Base-by-base conservation (phyloP, 2,797 vertebrate genomes). In the Oryzias dopingdopingensis region DNA sequence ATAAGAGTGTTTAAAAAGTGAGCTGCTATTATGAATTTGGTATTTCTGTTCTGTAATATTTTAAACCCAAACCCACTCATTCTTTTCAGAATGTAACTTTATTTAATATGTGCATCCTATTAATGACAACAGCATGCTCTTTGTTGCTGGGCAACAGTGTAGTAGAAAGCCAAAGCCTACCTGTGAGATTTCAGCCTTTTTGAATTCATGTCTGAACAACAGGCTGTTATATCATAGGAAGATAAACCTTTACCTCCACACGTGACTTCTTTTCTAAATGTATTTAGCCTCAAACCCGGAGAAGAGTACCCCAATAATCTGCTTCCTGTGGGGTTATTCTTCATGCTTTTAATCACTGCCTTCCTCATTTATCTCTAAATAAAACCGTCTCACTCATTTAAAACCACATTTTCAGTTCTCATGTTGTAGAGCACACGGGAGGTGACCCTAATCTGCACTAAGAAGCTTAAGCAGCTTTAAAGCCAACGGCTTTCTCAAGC, bases 91-190 rank as follows among this genome's bases (percentile, higher is more conserved):
- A 37, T 37, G 12, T 37, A 12, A 37, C 32, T 37, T 37, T 37
- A 29, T 5, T 6, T 6, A 29, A 6, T 29, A 37, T 26, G 26
- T 26, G 26, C 7, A 26, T 13, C 32, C 2, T 37, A 37, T 45
- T 18, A 45, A 4, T 10, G n/a, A 14, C 44, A 44, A 43, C 17
- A 45, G 12, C 44, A 12, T n/a, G 16, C 4, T 10, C 4, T 45
- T 45, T 52, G 86, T 90, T 90, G 79, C 86, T 79, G 80, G 62
- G 85, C 76, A 87, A 90, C 87, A 60, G 54, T 42, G 56, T 59
- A 61, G 76, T 55, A 72, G 84, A 71, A 62, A 24, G 41, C 60
- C 52, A 22, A 54, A 68, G 18, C 49, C 59, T 56, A 46, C 4
- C 13, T 16, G 15, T 56, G 15, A 14, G 1, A 2, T 51, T 22